Evolutionary conservation across 64 coral and sea anemone species (phyloP), one percentile per base, ranked within the genome.

Genomic region (Pachyseris speciosa): DNA sequence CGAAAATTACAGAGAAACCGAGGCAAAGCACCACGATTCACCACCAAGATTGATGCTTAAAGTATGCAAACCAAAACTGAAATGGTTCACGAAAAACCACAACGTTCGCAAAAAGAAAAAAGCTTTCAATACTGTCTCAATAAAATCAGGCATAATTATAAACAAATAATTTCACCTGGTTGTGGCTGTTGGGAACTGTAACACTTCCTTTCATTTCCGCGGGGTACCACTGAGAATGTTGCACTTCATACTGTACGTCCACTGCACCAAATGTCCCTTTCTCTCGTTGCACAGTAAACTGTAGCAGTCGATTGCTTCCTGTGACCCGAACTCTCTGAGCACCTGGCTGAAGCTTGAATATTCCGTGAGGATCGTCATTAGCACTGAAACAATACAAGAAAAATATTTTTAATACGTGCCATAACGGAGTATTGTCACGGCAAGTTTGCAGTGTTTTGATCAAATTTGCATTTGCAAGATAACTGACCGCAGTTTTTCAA

Each of bases 351-450:
- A 99, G 86, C 33, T 89, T 80, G 58, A 99, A 93, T 37, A 89
- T 40, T 34, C 97, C 97, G 51, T 99, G 97, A 27, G 97, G 97
- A 41, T 92, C 75, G 22, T 99, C 97, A 37, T 95, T 99, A 6
- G 97, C 90, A n/a, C 97, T 99, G 43, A 16, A 15, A 76, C 27
- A 38, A 39, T 33, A 45, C 11, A 25, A 57, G 4, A 52, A 77
- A 36, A 9, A 22, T 2, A 0, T 3, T 22, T 52, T n/a, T n/a
- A n/a, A n/a, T n/a, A n/a, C n/a, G n/a, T n/a, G n/a, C n/a, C n/a
- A n/a, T n/a, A n/a, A n/a, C n/a, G n/a, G n/a, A n/a, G n/a, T n/a
- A n/a, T n/a, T n/a, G n/a, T n/a, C n/a, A n/a, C n/a, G n/a, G n/a
- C n/a, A n/a, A n/a, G n/a, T n/a, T n/a, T n/a, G n/a, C n/a, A n/a